These are phyloP conservation scores for Odontomachus brunneus DNA, from an alignment of 1,140 invertebrate species.

Conservation along the genomic window DNA sequence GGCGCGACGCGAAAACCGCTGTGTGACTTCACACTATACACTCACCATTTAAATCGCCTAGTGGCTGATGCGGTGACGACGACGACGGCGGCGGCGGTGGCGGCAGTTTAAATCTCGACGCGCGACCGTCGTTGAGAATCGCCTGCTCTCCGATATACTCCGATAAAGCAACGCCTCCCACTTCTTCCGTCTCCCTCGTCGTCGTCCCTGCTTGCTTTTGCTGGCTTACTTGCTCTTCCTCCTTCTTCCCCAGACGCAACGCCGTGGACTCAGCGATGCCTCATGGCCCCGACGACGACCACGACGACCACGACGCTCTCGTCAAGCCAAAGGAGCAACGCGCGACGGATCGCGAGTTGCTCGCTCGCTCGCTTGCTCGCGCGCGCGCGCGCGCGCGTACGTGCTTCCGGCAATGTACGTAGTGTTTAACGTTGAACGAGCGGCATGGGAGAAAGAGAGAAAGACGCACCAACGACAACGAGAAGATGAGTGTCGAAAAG, in stretches of 20 bases:
- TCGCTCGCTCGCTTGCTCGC: too few relatives aligned
- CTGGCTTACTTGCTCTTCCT: constrained; percentile 14
- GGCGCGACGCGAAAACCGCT: constrained; percentile 41
- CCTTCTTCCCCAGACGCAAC: constrained; percentile 3
- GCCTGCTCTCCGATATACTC: constrained; percentile 27
- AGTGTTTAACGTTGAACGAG: neutral
- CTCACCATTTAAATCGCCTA: constrained; percentile 81
- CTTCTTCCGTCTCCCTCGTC: constrained; percentile 64
- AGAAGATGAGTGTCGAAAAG: too few relatives aligned
- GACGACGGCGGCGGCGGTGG: neutral
- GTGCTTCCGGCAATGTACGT: constrained; percentile 11
- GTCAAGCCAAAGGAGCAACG: neutral
- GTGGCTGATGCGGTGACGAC: constrained; percentile 54
- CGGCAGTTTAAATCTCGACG: constrained; percentile 77
- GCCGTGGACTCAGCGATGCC: constrained; percentile 1
- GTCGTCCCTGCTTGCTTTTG: neutral
- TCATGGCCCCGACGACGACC: constrained; percentile 4
- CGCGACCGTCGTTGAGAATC: constrained; percentile 55
- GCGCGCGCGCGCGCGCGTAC: too few relatives aligned
- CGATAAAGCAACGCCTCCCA: constrained; percentile 12
- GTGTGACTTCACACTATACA: constrained; percentile 52
- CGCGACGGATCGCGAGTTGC: too few relatives aligned
- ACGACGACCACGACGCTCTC: neutral
- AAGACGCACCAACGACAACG: too few relatives aligned
- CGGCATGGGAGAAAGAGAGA: neutral